phyloP scores from a whole-genome alignment of 2,113 vertebrate genomes.

The Ondatra zibethicus region DNA sequence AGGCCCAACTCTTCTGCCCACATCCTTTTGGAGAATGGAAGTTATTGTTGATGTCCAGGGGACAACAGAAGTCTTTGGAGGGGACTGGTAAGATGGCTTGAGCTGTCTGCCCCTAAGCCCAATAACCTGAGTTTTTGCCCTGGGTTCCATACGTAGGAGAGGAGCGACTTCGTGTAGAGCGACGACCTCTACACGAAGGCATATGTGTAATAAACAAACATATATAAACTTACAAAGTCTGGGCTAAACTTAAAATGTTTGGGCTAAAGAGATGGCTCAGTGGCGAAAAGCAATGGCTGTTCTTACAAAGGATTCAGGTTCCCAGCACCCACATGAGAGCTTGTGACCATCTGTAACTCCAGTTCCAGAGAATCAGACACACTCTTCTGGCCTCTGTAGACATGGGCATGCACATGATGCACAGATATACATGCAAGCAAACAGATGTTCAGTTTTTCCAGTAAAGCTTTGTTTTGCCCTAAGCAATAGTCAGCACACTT shows the following conservation, averaged over 20 bases:
- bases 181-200: too few species aligned
- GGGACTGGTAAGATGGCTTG: not conserved
- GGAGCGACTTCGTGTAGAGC: too few species aligned
- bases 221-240: not conserved
- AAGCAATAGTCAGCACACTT: not conserved
- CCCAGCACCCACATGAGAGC: not conserved
- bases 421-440: not conserved
- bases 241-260: not conserved
- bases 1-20: not conserved
- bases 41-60: not conserved
- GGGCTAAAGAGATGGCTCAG: not conserved
- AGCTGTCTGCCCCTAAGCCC: not conserved
- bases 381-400: not conserved
- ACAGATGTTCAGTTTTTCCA: slow-evolving; percentile 19
- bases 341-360: not conserved
- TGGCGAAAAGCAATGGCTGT: not conserved
- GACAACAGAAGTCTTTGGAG: not conserved
- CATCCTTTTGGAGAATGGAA: not conserved
- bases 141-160: not conserved
- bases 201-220: not conserved
- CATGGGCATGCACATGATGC: too few species aligned
- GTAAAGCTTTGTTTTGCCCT: not conserved
- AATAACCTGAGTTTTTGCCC: not conserved
- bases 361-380: not conserved
- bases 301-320: too few species aligned